These are phyloP conservation scores for Thunnus maccoyii DNA, from an alignment of 2,113 vertebrate species.

Conservation along the genomic window DNA sequence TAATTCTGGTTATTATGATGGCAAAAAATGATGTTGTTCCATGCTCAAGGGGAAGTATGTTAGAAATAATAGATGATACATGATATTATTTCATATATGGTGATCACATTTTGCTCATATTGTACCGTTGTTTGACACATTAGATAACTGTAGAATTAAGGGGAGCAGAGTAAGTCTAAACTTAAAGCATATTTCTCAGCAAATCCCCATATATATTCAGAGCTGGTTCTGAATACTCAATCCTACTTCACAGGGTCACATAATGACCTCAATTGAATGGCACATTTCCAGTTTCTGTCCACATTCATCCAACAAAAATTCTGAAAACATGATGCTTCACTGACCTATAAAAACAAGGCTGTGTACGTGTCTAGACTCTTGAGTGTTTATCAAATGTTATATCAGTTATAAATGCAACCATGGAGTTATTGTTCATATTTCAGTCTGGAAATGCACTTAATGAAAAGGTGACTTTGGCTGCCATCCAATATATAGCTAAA, in stretches of 20 bases:
- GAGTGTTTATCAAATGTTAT: conserved; percentile 14
- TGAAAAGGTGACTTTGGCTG: conserved; percentile 52
- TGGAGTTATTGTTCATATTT: conserved; percentile 44
- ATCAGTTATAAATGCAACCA: conserved; percentile 27
- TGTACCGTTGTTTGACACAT: no score
- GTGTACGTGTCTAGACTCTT: conserved; percentile 38
- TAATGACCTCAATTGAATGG: neutral
- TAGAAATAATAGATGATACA: neutral
- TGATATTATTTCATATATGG: neutral
- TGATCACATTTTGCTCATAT: no score
- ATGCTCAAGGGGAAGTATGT: neutral
- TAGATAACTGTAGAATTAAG: no score
- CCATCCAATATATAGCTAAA: conserved; percentile 51
- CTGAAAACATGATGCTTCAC: neutral
- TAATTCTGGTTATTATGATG: no score
- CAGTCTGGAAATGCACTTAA: conserved; percentile 42
- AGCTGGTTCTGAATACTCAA: neutral
- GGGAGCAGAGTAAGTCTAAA: neutral
- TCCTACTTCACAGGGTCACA: neutral
- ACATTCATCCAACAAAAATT: neutral
- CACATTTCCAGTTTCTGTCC: neutral
- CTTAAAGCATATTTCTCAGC: no score
- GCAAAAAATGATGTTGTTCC: no score
- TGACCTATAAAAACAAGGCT: neutral
- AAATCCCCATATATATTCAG: neutral